A percentile compares a stretch with the other conserved stretches of the same genome.
Conservation (phyloP, 2,888 invertebrate genomes). For the Polydrusus tereticollis region DNA sequence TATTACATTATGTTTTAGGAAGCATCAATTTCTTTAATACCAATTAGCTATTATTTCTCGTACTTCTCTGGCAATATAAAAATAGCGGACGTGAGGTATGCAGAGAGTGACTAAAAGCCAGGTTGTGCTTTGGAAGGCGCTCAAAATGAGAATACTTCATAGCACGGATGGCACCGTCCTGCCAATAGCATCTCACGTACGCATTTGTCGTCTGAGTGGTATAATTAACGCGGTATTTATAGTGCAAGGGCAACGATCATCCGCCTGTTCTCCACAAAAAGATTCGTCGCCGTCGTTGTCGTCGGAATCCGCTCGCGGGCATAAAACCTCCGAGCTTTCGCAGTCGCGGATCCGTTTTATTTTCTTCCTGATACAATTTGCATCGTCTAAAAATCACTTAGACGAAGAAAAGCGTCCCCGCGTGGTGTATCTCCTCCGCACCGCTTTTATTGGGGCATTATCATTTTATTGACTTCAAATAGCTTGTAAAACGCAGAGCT, state of each 20-base stretch:
- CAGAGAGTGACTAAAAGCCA: conserved; percentile 63
- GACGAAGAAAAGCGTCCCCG: conserved; percentile 59
- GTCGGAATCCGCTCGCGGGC: conserved; percentile 17
- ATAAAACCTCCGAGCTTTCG: conserved; percentile 23
- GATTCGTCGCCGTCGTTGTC: conserved; percentile 8
- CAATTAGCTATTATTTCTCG: conserved; percentile 17
- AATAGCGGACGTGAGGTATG: conserved; percentile 64
- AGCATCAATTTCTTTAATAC: not conserved
- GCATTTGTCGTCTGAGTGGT: conserved; percentile 64
- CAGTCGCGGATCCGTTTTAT: conserved; percentile 41
- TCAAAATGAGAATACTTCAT: conserved; percentile 66
- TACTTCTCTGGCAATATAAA: conserved; percentile 53
- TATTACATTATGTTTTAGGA: not conserved
- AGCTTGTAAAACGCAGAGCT: conserved; percentile 70
- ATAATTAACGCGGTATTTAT: conserved; percentile 68
- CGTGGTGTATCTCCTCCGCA: conserved; percentile 59
- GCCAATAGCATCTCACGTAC: conserved; percentile 65
- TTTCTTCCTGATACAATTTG: conserved; percentile 67
- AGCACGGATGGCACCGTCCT: conserved; percentile 61
- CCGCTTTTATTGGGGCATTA: conserved; percentile 69
- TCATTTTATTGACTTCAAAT: conserved; percentile 71
- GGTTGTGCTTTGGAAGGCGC: conserved; percentile 65
- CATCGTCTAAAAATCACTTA: conserved; percentile 67
- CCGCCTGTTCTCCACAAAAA: conserved; percentile 37
- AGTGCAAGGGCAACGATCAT: conserved; percentile 65